Evolutionary conservation across 2,888 invertebrate genomes (phyloP), one percentile per base, ranked within the genome.

Genomic region (Listrodromus nycthemerus): DNA sequence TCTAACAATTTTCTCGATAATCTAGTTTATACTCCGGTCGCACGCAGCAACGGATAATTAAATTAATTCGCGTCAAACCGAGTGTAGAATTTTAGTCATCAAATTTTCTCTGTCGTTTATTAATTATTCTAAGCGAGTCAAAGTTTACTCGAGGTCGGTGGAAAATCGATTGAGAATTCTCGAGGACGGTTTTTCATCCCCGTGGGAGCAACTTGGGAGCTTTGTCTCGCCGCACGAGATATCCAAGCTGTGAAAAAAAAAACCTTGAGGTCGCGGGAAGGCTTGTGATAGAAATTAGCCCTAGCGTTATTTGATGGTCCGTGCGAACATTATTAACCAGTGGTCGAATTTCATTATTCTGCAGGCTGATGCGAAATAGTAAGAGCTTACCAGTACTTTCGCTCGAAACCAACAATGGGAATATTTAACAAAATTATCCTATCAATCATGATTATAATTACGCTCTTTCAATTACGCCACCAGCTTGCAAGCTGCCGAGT

Each of bases 121-220:
- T 37, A 8, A 76, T 70, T 65, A 74, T 69, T 65, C 30, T 27
- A 67, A 16, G 48, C 52, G 37, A 63, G 52, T 24, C 45, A 45
- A 74, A 69, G 7, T 61, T 69, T n/a, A 21, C 41, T 67, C 41
- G 30, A n/a, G 33, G 66, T 82, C 82, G 79, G 82, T 84, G 84
- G 63, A 84, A 82, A 84, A 84, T 84, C 84, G 67, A 78, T 74
- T 45, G 69, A 70, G 10, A 78, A 81, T 80, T 77, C 8, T 41
- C 73, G 74, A 80, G 70, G 63, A 71, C 73, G 61, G 16, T 27
- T n/a, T 16, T 45, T 37, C 13, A 7, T 21, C 55, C 55, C 52
- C 66, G 66, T 37, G 66, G 66, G n/a, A 70, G 24, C 16, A 30
- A 58, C 41, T 19, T 33, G 48, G 63, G 63, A 37, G 24, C 48